A percentile compares a stretch with the other conserved stretches of the same genome.
These are phyloP conservation scores for Boloria euphrosyne DNA, from an alignment of 2,888 invertebrate species.

Conservation along the genomic window DNA sequence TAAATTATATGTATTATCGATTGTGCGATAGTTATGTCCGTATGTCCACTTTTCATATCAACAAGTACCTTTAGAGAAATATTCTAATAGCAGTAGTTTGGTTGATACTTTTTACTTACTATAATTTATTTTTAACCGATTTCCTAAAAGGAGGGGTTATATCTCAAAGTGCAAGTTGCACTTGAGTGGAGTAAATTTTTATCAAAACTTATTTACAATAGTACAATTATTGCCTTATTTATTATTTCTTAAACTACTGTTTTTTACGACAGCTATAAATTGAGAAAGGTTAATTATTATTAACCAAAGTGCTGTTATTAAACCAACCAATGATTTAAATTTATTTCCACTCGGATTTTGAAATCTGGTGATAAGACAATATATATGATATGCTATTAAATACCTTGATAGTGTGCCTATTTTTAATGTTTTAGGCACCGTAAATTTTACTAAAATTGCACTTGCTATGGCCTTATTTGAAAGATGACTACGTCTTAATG, in stretches of 20 bases:
- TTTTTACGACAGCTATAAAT: neutral
- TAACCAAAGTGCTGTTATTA: slow-evolving; percentile 8
- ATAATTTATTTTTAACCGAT: slow-evolving; percentile 1
- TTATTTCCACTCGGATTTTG: slow-evolving; percentile 46
- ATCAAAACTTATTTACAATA: no score
- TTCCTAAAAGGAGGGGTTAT: no score
- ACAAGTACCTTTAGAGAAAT: slow-evolving; percentile 54
- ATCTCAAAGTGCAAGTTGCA: no score
- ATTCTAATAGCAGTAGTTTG: slow-evolving; percentile 32
- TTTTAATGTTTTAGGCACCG: slow-evolving; percentile 38
- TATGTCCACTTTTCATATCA: slow-evolving; percentile 58
- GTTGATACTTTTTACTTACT: neutral
- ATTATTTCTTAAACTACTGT: no score
- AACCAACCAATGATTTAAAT: neutral
- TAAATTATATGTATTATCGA: slow-evolving; percentile 19
- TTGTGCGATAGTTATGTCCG: slow-evolving; percentile 12
- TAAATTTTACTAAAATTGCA: slow-evolving; percentile 54
- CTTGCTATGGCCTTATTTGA: slow-evolving; percentile 73
- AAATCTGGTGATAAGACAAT: slow-evolving; percentile 66
- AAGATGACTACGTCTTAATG: slow-evolving; percentile 53
- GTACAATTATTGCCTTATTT: no score
- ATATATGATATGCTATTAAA: slow-evolving; percentile 57
- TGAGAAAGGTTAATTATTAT: neutral
- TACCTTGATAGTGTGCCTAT: slow-evolving; percentile 61
- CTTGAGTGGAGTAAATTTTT: no score